Evolutionary conservation across 2,113 vertebrate species (phyloP).

Genomic region (Hystrix brachyura): DNA sequence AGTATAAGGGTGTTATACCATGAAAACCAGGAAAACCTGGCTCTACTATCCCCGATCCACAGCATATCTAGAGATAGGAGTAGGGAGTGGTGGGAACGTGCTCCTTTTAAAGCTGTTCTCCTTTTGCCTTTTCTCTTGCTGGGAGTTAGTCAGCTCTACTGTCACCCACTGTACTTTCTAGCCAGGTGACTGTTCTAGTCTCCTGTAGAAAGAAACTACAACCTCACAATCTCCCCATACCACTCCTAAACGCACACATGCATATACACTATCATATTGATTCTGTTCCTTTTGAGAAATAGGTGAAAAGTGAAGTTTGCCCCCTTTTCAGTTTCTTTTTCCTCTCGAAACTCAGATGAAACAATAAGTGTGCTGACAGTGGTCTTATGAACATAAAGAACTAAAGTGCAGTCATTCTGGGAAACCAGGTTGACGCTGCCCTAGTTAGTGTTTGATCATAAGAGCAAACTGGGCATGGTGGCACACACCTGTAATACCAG

Average conservation of each 20-base stretch:
- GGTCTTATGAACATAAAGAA: conserved; percentile 42
- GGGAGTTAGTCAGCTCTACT: background rate
- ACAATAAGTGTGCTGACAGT: background rate
- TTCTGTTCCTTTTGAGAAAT: conserved; percentile 55
- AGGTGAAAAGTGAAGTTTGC: background rate
- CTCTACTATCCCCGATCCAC: background rate
- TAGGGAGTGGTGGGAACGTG: background rate
- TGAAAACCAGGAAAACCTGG: background rate
- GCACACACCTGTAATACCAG: background rate
- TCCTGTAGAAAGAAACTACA: background rate
- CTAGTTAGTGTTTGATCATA: background rate
- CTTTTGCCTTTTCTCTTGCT: background rate
- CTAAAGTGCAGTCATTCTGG: conserved; percentile 5
- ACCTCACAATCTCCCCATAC: background rate
- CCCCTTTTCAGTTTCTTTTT: conserved; percentile 42
- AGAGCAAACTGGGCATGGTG: background rate
- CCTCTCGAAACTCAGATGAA: conserved; percentile 19
- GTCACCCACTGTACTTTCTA: conserved; percentile 6
- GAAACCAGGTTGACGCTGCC: conserved; percentile 2
- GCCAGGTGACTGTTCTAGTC: conserved; percentile 15
- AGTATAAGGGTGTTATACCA: background rate
- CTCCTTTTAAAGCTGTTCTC: background rate
- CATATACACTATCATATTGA: background rate
- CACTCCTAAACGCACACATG: background rate
- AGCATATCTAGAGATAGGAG: background rate